These are phyloP conservation scores for Luperina testacea DNA, from an alignment of 2,888 invertebrate species.

Conservation along the genomic window DNA sequence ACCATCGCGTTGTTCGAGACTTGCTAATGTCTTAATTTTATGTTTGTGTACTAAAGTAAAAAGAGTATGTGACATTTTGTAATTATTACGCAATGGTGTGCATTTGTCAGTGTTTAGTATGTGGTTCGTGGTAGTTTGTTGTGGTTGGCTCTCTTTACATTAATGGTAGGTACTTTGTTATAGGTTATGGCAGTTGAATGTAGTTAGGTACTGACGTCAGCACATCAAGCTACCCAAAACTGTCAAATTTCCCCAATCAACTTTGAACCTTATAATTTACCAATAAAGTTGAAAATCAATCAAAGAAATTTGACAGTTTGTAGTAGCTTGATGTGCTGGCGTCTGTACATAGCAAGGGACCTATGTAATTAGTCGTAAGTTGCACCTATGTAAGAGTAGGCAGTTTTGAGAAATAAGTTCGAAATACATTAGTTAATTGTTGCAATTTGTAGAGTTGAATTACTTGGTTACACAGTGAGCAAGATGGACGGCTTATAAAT, in stretches of 20 bases:
- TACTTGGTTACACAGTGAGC: background rate
- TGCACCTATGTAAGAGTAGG: background rate
- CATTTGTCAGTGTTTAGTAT: constrained; percentile 40
- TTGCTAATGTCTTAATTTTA: constrained; percentile 56
- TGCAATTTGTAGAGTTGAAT: background rate
- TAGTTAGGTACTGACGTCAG: background rate
- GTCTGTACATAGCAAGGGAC: background rate
- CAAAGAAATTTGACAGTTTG: too few relatives aligned
- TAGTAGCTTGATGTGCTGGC: too few relatives aligned
- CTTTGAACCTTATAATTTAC: too few relatives aligned
- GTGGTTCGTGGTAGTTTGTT: constrained; percentile 17
- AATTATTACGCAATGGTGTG: constrained; percentile 10
- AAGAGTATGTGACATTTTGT: constrained; percentile 51
- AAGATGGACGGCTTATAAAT: background rate
- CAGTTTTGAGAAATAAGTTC: constrained; percentile 19
- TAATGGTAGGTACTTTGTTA: constrained; percentile 23
- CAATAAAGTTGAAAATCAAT: too few relatives aligned
- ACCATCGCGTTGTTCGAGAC: constrained; percentile 2
- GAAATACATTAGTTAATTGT: background rate
- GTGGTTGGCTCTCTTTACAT: constrained; percentile 30
- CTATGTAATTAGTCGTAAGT: constrained; percentile 1
- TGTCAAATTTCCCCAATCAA: too few relatives aligned
- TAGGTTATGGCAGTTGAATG: background rate
- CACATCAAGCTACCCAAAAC: too few relatives aligned
- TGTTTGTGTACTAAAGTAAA: constrained; percentile 24